Evolutionary conservation across 2,797 vertebrate species (phyloP).

Genomic region (Huso huso): DNA sequence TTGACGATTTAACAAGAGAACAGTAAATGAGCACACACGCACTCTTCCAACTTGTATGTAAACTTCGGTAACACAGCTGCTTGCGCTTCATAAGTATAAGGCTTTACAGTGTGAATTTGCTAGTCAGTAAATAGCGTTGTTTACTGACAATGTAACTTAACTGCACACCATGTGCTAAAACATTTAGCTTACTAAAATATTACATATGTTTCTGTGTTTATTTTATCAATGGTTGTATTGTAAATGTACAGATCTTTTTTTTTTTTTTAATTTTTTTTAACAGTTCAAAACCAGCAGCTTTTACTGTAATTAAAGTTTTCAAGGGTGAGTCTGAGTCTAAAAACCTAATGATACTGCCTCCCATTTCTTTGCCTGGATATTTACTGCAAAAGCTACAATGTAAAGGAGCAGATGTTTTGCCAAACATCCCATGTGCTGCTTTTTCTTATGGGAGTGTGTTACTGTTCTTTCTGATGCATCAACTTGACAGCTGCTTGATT

Average conservation of each 20-base stretch:
- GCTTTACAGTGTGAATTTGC: no score
- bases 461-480: constrained; percentile 89
- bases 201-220: no score
- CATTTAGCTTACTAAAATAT: no score
- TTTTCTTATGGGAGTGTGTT: constrained; percentile 84
- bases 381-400: constrained; percentile 76
- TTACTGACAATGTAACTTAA: no score
- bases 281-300: background rate
- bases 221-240: no score
- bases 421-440: constrained; percentile 90
- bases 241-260: no score
- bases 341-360: constrained; percentile 8
- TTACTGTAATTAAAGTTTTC: constrained; percentile 1
- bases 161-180: no score
- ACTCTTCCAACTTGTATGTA: constrained; percentile 7
- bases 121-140: no score
- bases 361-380: constrained; percentile 79
- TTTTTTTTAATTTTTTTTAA: no score
- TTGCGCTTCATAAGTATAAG: no score
- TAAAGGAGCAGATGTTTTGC: constrained; percentile 96
- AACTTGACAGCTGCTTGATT: constrained; percentile 98
- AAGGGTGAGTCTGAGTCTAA: background rate
- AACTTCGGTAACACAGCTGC: background rate
- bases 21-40: constrained; percentile 2
- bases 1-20: background rate